Evolutionary conservation across 1,140 invertebrate genomes (phyloP), one percentile per base, ranked within the genome.

Genomic region (Plutomurus gul): DNA sequence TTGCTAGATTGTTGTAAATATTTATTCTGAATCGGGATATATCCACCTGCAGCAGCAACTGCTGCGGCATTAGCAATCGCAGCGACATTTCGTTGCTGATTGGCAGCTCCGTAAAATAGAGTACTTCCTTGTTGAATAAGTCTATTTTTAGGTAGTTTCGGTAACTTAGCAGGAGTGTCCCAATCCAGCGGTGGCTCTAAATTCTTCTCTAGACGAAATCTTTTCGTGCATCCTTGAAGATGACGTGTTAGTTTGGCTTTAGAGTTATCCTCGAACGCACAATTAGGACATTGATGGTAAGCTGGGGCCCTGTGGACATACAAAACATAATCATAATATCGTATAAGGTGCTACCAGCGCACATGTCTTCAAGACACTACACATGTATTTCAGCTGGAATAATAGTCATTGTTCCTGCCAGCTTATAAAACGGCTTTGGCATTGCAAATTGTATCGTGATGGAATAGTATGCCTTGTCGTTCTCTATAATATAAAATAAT

Each of bases 241-340:
- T 98, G 96, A 18, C 95, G 89, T 0, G 92, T 94, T 71, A 97
- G 87, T 88, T 97, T 96, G n/a, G 93, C 93, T 87, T 97, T 97
- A 76, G 94, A 93, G 85, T 96, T 96, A 84, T 96, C 95, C 86
- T 98, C 96, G 85, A 96, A 98, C 1, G 94, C 93, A 89, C 96
- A 98, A 85, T 96, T 94, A 0, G 94, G 92, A 86, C 96, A 98
- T 84, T 97, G 94, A 87, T 96, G 96, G 85, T 94, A 94, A 0
- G 93, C 91, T 37, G 93, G 92, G 8, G 95, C 94, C 75, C 82
- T 84, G 46, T 16, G 79, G 51, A 20, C 16, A 76, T 71, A 71
- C 16, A 49, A 77, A 73, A 73, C 43, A 76, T 22, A 37, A 33
- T 77, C 25, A 33, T 4, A 75, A 7, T 46, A 46, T 7, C 16